Base-by-base conservation (phyloP, 1,140 invertebrate species). In the Colletes gigas region DNA sequence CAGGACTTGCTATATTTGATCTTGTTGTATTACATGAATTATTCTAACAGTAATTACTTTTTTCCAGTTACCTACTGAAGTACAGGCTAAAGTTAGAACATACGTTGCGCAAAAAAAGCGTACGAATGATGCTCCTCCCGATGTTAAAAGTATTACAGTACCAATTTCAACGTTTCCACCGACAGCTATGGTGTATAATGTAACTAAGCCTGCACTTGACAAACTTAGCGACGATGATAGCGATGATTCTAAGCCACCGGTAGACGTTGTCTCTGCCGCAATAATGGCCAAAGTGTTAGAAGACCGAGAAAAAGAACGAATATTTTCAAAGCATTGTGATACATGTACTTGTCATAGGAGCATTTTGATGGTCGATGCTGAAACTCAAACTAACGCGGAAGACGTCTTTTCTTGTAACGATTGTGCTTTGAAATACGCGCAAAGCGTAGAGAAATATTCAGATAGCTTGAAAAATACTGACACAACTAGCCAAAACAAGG, bases 251-350 rank as follows among this genome's bases (percentile, higher is more conserved):
- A 92, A 92, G 54, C 92, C 90, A 0, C 92, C 94, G 0, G 93
- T 95, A 30, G 97, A 98, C 80, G 96, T 97, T 86, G 97, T 99
- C 39, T 98, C 98, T 12, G 97, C 97, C 52, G 96, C 97, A 17
- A 96, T 99, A 66, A 98, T 99, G 96, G 98, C 98, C 4, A 98
- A 98, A 94, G 97, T 98, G 63, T 94, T 99, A 47, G 97, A 98
- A 91, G 98, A 98, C 95, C 89, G 96, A 94, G 90, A 97, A 95
- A 93, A 96, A 95, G 93, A 96, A 95, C 86, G 92, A 81, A 91
- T 94, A 67, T 94, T 96, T 76, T 94, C 95, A 10, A 97, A 97
- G 90, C 97, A 98, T 87, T 97, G 97, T 92, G 95, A 96, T 81
- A 97, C 96, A 1, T 97, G 97, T 87, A 95, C 95, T 60, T 98